These are phyloP conservation scores for Tuberolachnus salignus DNA, from an alignment of 2,888 invertebrate genomes.

Conservation along the genomic window DNA sequence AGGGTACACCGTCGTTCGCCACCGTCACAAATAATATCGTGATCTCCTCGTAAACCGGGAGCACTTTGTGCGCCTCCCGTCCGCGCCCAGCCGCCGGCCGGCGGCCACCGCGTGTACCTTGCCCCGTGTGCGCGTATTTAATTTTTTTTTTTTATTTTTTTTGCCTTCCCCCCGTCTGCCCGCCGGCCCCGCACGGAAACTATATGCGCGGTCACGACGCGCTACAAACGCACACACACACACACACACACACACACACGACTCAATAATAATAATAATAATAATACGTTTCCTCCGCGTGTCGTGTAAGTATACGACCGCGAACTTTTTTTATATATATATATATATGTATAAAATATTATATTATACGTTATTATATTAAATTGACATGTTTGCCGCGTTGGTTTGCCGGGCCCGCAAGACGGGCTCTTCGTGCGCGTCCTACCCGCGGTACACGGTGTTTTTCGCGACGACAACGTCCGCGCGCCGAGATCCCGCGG, in stretches of 20 bases:
- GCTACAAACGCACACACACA: slow-evolving; percentile 4
- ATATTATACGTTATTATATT: too few relatives aligned
- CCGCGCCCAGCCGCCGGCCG: slow-evolving; percentile 6
- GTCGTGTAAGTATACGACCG: too few relatives aligned
- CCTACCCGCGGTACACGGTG: too few relatives aligned
- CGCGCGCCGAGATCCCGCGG: too few relatives aligned
- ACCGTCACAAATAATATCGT: neutral
- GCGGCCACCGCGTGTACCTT: neutral
- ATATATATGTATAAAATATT: too few relatives aligned
- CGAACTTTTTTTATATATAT: neutral
- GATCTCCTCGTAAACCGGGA: slow-evolving; percentile 53
- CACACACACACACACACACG: slow-evolving; percentile 13
- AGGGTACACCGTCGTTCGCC: slow-evolving; percentile 21
- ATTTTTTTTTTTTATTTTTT: too few relatives aligned
- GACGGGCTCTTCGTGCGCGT: too few relatives aligned
- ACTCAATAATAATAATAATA: slow-evolving; percentile 44
- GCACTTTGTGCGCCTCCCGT: slow-evolving; percentile 7
- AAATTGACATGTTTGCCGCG: neutral
- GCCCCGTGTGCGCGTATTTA: too few relatives aligned
- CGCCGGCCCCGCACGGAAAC: slow-evolving; percentile 8
- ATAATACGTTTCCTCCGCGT: slow-evolving; percentile 30
- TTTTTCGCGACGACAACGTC: too few relatives aligned
- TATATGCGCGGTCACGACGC: slow-evolving; percentile 47
- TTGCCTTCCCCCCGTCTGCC: neutral
- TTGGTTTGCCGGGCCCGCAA: too few relatives aligned